Base-by-base conservation (phyloP, 2,888 invertebrate genomes). In the Caenorhabditis sp. region DNA sequence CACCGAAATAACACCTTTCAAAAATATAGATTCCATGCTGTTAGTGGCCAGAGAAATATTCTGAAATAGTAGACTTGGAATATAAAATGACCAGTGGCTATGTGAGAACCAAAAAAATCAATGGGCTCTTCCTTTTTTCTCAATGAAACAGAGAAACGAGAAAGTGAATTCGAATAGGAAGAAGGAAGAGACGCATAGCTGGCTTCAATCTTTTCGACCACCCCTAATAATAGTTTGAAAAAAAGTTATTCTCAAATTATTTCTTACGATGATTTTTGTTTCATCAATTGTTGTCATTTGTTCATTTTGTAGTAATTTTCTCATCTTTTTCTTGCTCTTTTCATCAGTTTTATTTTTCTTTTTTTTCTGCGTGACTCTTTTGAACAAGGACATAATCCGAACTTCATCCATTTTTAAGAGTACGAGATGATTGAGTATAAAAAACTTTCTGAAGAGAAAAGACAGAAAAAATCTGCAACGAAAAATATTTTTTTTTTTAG, bases 61-160 rank as follows among this genome's bases (percentile, higher is more conserved):
- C 43, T 43, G 6, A 43, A 43, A 17, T 43, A 17, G 14, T 3
- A 43, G 17, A 43, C 19, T 3, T 10, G 50, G 19, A 36, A 49
- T 19, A 21, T 59, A 36, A 59, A 51, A 69, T 65, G 62, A 62
- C 62, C 62, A 62, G 24, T 55, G 55, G 24, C 55, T 10, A 31
- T 31, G 31, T 31, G 31, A 31, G 10, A 31, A 31, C 31, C 17
- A 36, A 58, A 36, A 70, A 70, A 70, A 70, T 70, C 70, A 70
- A 70, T 70, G 70, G 57, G 69, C 69, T 62, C 53, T 58, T 69
- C 65, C 58, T 51, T 36, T 27, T 31, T 43, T 10, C 4, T 31
- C 5, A 24, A 31, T n/a, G 43, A 17, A 43, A 43, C 12, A 57
- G 36, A 58, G 51, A 55, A 43, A 26, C 31, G n/a, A n/a, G 37